Conservation (phyloP, 2,888 invertebrate genomes). For the Stegana nigrithorax region DNA sequence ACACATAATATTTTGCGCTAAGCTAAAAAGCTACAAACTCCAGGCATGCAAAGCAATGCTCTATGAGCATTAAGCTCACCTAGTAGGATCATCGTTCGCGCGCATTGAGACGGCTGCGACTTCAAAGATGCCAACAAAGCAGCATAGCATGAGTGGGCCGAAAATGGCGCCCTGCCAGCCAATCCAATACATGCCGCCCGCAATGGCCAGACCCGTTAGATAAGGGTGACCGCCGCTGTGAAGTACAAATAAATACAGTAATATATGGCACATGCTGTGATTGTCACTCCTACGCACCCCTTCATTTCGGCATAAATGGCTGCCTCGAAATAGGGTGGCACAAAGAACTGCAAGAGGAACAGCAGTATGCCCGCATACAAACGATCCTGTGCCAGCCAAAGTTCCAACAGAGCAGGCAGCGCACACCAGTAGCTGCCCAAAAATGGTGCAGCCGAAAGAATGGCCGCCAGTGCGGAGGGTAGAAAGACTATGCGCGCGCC, state of each 20-base stretch:
- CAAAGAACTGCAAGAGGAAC: constrained; percentile 81
- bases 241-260: constrained; percentile 31
- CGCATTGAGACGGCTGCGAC: constrained; percentile 79
- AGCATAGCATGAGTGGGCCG: constrained; percentile 94
- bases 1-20: no score
- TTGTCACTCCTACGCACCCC: constrained; percentile 86
- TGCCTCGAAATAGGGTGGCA: constrained; percentile 94
- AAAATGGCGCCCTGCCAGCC: constrained; percentile 97
- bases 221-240: constrained; percentile 93
- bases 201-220: constrained; percentile 95
- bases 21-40: no score
- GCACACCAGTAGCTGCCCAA: constrained; percentile 96
- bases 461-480: constrained; percentile 86
- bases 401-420: constrained; percentile 91
- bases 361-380: constrained; percentile 84
- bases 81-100: constrained; percentile 57
- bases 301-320: constrained; percentile 98
- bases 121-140: constrained; percentile 92
- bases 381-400: constrained; percentile 92
- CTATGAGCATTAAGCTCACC: constrained; percentile 51
- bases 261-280: constrained; percentile 70
- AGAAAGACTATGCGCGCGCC: constrained; percentile 95
- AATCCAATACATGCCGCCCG: constrained; percentile 97
- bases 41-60: neutral
- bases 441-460: constrained; percentile 95